Evolutionary conservation across 1,140 invertebrate genomes (phyloP).

Genomic region (Drosophila ohnishii): DNA sequence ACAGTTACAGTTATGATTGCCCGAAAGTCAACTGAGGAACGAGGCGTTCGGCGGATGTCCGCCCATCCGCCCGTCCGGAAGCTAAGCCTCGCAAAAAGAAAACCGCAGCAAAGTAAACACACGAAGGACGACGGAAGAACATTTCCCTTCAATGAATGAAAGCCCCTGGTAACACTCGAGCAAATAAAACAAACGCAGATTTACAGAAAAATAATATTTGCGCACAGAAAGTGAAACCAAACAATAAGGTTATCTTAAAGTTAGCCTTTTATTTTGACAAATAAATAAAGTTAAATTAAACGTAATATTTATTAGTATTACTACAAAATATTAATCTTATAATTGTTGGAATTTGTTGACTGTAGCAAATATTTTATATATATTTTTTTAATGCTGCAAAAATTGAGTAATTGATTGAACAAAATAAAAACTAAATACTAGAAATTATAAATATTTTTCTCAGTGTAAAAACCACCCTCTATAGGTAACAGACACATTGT

Average conservation of each 20-base stretch:
- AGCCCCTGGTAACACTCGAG: slow-evolving; percentile 61
- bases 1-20: slow-evolving; percentile 83
- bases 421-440: not conserved
- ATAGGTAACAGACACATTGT: slow-evolving; percentile 52
- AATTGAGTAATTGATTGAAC: no score
- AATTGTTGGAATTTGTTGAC: not conserved
- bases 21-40: slow-evolving; percentile 69
- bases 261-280: no score
- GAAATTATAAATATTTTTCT: not conserved
- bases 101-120: slow-evolving; percentile 74
- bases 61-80: slow-evolving; percentile 56
- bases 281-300: not conserved
- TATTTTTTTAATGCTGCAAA: not conserved
- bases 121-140: slow-evolving; percentile 46
- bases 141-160: slow-evolving; percentile 43
- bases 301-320: no score
- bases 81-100: slow-evolving; percentile 73
- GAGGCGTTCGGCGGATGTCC: slow-evolving; percentile 58
- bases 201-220: slow-evolving; percentile 2
- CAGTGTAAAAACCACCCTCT: slow-evolving; percentile 22
- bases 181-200: slow-evolving; percentile 34
- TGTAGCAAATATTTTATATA: not conserved
- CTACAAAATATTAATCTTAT: no score
- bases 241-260: not conserved
- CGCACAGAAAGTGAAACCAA: no score